These are phyloP conservation scores for Callipepla californica DNA, from an alignment of 2,113 vertebrate genomes.

Conservation along the genomic window DNA sequence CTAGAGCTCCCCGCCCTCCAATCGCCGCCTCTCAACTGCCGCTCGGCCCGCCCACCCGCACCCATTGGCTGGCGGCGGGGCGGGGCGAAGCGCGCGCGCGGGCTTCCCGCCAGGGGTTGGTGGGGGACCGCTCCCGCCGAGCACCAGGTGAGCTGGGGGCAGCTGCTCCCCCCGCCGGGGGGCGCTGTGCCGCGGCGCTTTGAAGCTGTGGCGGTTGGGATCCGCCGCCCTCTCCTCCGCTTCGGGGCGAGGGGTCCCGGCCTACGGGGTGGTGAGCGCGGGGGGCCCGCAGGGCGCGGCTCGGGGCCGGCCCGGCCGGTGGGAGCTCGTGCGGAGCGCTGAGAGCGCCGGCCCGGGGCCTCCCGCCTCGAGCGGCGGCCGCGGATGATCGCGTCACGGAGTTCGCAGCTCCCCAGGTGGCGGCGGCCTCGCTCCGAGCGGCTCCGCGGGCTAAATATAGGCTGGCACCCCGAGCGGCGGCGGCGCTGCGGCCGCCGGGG, in stretches of 20 bases:
- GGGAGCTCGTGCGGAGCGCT: neutral
- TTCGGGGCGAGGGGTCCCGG: neutral
- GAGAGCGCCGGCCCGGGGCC: neutral
- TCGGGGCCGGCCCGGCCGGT: too few species aligned
- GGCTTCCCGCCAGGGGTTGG: accelerated
- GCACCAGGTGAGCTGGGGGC: neutral
- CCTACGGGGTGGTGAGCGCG: neutral
- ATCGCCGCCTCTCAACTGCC: accelerated
- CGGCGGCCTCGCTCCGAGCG: neutral
- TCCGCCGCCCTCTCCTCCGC: too few species aligned
- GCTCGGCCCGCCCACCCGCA: neutral
- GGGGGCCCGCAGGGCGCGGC: too few species aligned
- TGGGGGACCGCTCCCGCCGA: neutral
- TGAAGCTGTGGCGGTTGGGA: slow-evolving; percentile 15
- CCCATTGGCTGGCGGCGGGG: neutral
- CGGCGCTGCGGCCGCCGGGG: neutral
- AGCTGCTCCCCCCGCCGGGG: neutral
- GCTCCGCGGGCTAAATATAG: slow-evolving; percentile 56
- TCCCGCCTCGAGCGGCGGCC: neutral
- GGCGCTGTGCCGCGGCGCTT: neutral
- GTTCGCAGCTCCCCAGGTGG: neutral
- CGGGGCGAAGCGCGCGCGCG: neutral
- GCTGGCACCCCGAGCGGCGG: neutral
- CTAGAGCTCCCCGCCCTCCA: neutral
- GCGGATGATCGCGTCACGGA: accelerated